phyloP scores from a whole-genome alignment of 1,140 invertebrate genomes.

The Papilio polytes region DNA sequence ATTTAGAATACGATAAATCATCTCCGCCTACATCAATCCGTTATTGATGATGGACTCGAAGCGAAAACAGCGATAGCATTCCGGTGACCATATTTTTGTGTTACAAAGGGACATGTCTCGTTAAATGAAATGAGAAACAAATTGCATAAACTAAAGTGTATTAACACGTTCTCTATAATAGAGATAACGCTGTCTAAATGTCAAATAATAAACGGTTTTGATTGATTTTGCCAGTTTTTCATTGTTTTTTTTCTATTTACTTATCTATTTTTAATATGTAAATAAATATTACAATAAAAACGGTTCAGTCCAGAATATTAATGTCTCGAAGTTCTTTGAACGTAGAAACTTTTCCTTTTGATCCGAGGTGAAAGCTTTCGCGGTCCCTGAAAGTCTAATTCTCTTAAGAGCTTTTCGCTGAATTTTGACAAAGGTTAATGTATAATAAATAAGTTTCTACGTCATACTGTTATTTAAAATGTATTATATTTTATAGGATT shows the following conservation, averaged over 20 bases:
- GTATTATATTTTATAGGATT: neutral
- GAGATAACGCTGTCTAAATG: neutral
- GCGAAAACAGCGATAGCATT: neutral
- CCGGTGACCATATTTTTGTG: neutral
- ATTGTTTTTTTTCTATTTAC: neutral
- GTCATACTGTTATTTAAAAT: neutral
- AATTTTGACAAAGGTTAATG: constrained; percentile 21
- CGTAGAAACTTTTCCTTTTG: constrained; percentile 10
- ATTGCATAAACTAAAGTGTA: neutral
- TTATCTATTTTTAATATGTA: neutral
- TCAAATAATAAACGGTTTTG: neutral
- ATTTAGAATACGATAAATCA: constrained; percentile 32
- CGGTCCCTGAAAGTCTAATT: neutral
- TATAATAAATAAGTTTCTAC: constrained; percentile 12
- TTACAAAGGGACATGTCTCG: neutral
- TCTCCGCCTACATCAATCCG: constrained; percentile 18
- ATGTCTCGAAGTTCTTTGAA: constrained; percentile 12
- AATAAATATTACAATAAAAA: neutral
- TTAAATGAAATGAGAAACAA: neutral
- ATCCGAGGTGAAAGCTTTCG: constrained; percentile 16
- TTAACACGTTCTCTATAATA: neutral
- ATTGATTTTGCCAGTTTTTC: neutral
- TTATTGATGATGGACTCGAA: constrained; percentile 18
- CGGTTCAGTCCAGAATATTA: neutral
- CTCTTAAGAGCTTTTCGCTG: constrained; percentile 18